Evolutionary conservation across 2,113 vertebrate species (phyloP).

Genomic region (Corydoras maculifer): DNA sequence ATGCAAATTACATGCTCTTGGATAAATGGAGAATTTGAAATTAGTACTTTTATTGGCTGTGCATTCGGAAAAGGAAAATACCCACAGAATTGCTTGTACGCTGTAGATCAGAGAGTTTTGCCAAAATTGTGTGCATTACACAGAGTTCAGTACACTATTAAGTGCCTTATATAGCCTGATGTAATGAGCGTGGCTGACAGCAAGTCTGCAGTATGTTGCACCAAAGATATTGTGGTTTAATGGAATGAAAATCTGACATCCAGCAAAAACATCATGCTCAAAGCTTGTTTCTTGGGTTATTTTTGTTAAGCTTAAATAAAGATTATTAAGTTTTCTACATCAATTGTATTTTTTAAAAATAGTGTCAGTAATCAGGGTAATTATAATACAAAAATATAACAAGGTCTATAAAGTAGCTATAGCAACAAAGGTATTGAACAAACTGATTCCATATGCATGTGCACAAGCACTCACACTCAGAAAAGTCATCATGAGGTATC

Average conservation of each 20-base stretch:
- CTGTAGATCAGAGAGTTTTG: constrained; percentile 2
- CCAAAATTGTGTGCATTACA: constrained; percentile 4
- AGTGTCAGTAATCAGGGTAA: too few species aligned
- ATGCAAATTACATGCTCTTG: not conserved
- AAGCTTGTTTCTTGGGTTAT: not conserved
- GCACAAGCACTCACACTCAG: not conserved
- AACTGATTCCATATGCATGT: too few species aligned
- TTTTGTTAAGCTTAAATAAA: too few species aligned
- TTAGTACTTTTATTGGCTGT: constrained; percentile 4
- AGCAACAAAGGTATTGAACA: too few species aligned
- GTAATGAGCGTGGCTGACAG: constrained; percentile 19
- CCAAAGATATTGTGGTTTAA: constrained; percentile 5
- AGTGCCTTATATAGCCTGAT: constrained; percentile 17
- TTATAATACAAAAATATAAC: not conserved
- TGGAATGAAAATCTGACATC: not conserved
- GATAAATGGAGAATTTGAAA: not conserved
- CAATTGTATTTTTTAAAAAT: too few species aligned
- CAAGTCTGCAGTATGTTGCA: constrained; percentile 3
- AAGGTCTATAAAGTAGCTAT: not conserved
- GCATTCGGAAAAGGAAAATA: constrained; percentile 5
- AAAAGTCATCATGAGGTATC: not conserved
- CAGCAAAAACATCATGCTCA: not conserved
- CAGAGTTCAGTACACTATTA: not conserved
- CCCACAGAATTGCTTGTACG: constrained; percentile 8
- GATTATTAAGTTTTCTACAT: too few species aligned